Percentiles rank a stretch among this genome's conserved stretches.
Evolutionary conservation across 30 jellyfish, hydroid and myxozoan species (phyloP).

Genomic region (Aurelia aurita): DNA sequence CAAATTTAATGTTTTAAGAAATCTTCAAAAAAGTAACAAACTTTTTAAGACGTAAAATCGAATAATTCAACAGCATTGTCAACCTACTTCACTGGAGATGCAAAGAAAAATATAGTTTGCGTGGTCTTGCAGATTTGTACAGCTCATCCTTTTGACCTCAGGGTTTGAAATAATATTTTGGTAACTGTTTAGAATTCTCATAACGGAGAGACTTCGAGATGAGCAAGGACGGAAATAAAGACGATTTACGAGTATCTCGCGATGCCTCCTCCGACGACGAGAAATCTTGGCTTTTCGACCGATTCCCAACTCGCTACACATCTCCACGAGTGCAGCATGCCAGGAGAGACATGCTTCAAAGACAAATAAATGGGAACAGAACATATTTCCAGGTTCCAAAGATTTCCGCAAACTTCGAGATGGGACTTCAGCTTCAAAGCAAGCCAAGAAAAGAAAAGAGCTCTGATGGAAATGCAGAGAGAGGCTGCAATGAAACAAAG

Average conservation of each 20-base stretch:
- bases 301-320: constrained; percentile 19
- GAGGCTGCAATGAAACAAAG: background rate
- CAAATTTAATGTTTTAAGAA: background rate
- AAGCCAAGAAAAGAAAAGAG: background rate
- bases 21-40: background rate
- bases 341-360: background rate
- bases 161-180: background rate
- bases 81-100: no score
- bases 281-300: constrained; percentile 10
- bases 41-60: no score
- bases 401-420: background rate
- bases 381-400: background rate
- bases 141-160: constrained; percentile 3
- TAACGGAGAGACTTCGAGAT: background rate
- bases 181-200: background rate
- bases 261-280: background rate
- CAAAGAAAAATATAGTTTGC: no score
- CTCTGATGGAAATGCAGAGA: background rate
- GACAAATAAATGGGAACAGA: background rate
- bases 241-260: background rate
- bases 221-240: background rate
- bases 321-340: background rate
- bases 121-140: background rate
- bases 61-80: no score
- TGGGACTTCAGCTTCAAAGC: constrained; percentile 8